These are phyloP conservation scores for Enteromius mattozi DNA, from an alignment of 2,797 vertebrate genomes.

Conservation along the genomic window DNA sequence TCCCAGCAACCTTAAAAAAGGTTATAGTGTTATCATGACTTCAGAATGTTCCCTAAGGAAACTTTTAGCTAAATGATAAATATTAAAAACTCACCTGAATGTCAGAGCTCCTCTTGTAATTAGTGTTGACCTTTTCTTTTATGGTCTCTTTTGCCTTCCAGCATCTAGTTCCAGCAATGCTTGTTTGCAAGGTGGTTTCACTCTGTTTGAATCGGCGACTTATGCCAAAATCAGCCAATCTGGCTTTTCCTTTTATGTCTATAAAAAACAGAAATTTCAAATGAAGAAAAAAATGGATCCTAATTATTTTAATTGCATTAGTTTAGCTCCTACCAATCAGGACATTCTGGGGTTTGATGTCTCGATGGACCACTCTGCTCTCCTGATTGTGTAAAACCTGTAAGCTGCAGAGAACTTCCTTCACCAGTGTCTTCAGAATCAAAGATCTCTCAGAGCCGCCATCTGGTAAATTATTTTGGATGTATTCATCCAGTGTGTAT, in stretches of 20 bases:
- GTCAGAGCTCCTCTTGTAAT: constrained; percentile 70
- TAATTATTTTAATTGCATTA: too few relatives aligned
- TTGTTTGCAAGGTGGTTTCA: constrained; percentile 64
- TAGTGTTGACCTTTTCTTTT: not conserved
- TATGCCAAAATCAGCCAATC: constrained; percentile 75
- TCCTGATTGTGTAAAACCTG: constrained; percentile 64
- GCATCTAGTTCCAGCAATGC: constrained; percentile 67
- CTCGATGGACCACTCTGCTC: constrained; percentile 69
- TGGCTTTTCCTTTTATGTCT: constrained; percentile 58
- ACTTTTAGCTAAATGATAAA: not conserved
- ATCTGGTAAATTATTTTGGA: too few relatives aligned
- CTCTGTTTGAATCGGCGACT: constrained; percentile 63
- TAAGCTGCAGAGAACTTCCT: too few relatives aligned
- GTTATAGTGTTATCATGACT: not conserved
- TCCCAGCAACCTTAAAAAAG: constrained; percentile 71
- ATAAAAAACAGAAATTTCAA: too few relatives aligned
- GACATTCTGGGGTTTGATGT: constrained; percentile 77
- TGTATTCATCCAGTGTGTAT: too few relatives aligned
- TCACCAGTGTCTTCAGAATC: too few relatives aligned
- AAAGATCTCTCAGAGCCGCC: too few relatives aligned
- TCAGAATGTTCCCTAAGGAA: too few relatives aligned
- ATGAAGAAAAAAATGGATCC: too few relatives aligned
- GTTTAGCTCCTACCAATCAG: constrained; percentile 69
- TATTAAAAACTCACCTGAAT: constrained; percentile 65
- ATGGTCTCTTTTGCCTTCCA: constrained; percentile 74